Conservation (phyloP, 2,113 vertebrate species). For the Prinia subflava region DNA sequence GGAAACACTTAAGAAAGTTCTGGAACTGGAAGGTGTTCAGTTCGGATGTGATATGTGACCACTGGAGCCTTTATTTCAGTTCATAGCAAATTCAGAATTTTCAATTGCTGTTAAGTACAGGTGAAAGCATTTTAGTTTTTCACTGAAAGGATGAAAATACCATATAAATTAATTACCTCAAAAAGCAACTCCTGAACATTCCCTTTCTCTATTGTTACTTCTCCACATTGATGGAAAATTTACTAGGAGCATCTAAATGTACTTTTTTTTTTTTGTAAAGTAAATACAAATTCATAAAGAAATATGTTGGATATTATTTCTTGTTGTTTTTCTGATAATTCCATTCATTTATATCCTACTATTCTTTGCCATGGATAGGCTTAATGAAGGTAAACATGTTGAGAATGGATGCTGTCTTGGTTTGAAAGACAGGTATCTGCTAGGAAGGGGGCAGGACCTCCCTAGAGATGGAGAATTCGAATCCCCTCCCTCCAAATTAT, state of each 20-base stretch:
- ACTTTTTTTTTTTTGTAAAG: background rate
- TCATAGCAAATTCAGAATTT: background rate
- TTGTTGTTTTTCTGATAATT: background rate
- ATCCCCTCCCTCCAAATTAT: too few species aligned
- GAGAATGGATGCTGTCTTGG: too few species aligned
- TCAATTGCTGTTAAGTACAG: background rate
- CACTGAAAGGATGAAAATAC: background rate
- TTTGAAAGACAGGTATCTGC: too few species aligned
- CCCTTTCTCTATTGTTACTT: background rate
- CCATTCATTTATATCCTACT: background rate
- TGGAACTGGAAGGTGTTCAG: background rate
- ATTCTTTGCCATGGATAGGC: background rate
- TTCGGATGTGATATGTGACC: background rate
- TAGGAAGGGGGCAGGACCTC: too few species aligned
- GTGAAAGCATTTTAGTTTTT: background rate
- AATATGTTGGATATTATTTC: background rate
- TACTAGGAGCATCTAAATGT: fast-evolving
- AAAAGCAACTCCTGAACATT: background rate
- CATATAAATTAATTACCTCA: background rate
- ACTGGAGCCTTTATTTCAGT: background rate
- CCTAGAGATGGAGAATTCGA: too few species aligned
- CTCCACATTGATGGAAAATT: background rate
- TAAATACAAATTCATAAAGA: background rate
- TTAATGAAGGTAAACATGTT: background rate
- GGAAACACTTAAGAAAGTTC: background rate